Percentiles rank a stretch among this genome's conserved stretches.
These are phyloP conservation scores for Mohoua ochrocephala DNA, from an alignment of 2,113 vertebrate species.

Conservation along the genomic window DNA sequence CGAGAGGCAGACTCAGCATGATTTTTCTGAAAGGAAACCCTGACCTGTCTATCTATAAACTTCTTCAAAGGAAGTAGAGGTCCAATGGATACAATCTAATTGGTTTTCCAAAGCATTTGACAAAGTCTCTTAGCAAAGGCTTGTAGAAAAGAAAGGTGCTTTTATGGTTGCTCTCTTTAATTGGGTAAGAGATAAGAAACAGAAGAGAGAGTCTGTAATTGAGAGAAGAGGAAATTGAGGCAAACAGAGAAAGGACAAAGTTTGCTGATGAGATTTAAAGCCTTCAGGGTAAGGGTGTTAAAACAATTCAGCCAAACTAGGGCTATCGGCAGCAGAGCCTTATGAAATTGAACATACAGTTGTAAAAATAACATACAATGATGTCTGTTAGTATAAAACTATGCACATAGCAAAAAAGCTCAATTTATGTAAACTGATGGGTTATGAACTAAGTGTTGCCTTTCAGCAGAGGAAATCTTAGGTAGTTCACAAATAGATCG, in stretches of 20 bases:
- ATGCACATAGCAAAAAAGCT: not conserved
- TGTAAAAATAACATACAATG: not conserved
- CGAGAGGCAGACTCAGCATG: not conserved
- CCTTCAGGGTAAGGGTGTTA: not conserved
- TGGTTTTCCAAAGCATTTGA: not conserved
- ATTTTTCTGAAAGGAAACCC: not conserved
- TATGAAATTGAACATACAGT: not conserved
- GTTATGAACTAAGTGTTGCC: not conserved
- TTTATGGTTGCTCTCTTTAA: not conserved
- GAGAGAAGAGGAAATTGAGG: not conserved
- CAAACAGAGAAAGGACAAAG: not conserved
- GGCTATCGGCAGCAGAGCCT: not conserved
- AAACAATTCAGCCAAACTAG: not conserved
- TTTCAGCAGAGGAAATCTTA: not conserved
- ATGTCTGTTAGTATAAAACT: not conserved
- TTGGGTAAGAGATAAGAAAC: not conserved
- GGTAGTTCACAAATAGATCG: not conserved
- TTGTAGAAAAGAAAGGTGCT: not conserved
- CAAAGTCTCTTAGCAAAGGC: not conserved
- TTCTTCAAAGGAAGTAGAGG: not conserved
- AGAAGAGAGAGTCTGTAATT: not conserved
- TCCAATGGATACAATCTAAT: not conserved
- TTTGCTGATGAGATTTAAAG: not conserved
- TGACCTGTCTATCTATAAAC: not conserved
- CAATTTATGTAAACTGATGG: not conserved